A percentile compares a stretch with the other conserved stretches of the same genome.
Evolutionary conservation across 1,140 invertebrate genomes (phyloP).

Genomic region (Lepidurus apus): DNA sequence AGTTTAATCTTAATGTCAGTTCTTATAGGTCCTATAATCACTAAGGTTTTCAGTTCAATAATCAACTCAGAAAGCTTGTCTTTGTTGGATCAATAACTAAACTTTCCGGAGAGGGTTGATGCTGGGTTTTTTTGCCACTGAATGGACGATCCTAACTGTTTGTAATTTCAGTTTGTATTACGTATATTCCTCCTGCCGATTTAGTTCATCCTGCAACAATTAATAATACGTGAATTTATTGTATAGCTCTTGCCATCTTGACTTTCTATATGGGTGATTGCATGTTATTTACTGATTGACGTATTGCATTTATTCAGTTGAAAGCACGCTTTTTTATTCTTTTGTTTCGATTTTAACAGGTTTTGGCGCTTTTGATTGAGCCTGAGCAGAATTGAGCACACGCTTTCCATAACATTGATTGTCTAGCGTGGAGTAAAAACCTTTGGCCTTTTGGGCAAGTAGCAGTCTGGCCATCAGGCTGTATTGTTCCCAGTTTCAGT

Average conservation of each 20-base stretch:
- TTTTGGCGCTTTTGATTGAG: slow-evolving; percentile 11
- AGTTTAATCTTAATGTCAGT: neutral
- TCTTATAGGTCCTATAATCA: neutral
- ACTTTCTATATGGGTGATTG: neutral
- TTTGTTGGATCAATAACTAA: slow-evolving; percentile 17
- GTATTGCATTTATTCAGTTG: neutral
- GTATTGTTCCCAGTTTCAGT: neutral
- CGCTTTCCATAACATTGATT: slow-evolving; percentile 15
- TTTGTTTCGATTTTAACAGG: neutral
- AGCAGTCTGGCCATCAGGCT: neutral
- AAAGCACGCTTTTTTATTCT: slow-evolving; percentile 12
- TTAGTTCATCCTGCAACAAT: too few species aligned
- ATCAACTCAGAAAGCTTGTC: neutral
- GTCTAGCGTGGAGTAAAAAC: neutral
- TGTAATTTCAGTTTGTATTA: neutral
- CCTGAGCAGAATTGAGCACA: slow-evolving; percentile 17
- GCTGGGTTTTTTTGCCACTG: neutral
- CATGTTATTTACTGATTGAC: neutral
- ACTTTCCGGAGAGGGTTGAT: neutral
- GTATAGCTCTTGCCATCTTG: too few species aligned
- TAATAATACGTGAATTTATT: too few species aligned
- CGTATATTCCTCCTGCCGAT: too few species aligned
- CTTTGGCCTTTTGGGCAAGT: neutral
- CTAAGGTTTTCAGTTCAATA: neutral
- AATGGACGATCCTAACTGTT: neutral